Base-by-base conservation (phyloP, 2,888 invertebrate species). In the Thalpophila matura region DNA sequence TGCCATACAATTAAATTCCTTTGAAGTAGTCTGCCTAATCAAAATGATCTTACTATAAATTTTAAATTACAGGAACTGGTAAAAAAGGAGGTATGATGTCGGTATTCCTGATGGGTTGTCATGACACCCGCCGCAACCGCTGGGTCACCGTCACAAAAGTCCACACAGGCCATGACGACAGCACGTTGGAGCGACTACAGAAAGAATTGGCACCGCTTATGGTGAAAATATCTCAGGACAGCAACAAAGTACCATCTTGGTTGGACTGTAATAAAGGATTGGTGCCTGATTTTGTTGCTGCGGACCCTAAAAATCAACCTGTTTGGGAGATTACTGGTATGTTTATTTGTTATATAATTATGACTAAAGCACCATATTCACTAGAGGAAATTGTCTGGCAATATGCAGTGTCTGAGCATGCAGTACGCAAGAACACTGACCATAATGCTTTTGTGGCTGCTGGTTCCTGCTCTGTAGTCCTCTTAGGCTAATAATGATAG, bases 121-220 rank as follows among this genome's bases (percentile, higher is more conserved):
- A 96, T 60, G 97, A 99, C 89, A 94, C 94, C 5, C 87, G 83
- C 0, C 94, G 95, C 3, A 93, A 93, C 42, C 93, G 95, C 49
- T 99, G 98, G 97, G 96, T 97, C 61, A 99, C 99, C 0, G 99
- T 99, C 0, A 98, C 99, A 0, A 99, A 99, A 95, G 97, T 97
- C 0, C 97, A 97, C 82, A 97, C 97, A 0, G 99, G 99, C 0
- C 97, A 98, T 67, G 99, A 99, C 84, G 99, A 99, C 89, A 96
- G 96, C 63, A 98, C 98, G 0, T 91, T 99, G 27, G 97, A 97
- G 35, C 93, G 96, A 65, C 93, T 99, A 4, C 99, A 98, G 83
- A 95, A 95, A 33, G 92, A 95, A 74, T 80, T 96, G 4, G 88
- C 87, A 18, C 91, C 95, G 0, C 85, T 95, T 81, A 98, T 99